Conservation (phyloP, 2,888 invertebrate species). For the Eupithecia insigniata region DNA sequence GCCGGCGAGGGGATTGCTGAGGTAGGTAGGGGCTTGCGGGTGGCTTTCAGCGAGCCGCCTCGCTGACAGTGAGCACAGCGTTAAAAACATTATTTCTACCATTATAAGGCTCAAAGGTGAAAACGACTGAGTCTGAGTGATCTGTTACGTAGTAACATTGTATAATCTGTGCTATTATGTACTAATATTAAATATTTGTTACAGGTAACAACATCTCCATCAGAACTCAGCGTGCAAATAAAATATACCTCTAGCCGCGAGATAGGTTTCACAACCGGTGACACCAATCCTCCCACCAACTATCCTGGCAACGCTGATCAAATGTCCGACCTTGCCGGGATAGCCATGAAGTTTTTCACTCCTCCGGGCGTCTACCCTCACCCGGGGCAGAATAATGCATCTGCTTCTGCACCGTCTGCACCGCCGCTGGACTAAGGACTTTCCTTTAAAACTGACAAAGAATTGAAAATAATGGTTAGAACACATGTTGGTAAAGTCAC, state of each 20-base stretch:
- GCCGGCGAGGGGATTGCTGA: too few relatives aligned
- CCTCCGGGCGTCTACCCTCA: constrained; percentile 4
- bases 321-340: not conserved
- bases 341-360: constrained; percentile 1
- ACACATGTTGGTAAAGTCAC: not conserved
- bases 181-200: not conserved
- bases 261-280: not conserved
- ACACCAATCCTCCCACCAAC: not conserved
- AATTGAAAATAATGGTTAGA: not conserved
- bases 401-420: not conserved
- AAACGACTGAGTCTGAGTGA: too few relatives aligned
- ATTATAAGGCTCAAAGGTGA: too few relatives aligned
- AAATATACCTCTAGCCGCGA: not conserved
- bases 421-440: not conserved
- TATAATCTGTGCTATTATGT: too few relatives aligned
- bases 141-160: too few relatives aligned
- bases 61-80: too few relatives aligned
- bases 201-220: not conserved
- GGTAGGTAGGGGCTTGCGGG: too few relatives aligned
- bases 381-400: not conserved
- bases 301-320: not conserved
- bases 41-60: too few relatives aligned
- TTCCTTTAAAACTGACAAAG: not conserved
- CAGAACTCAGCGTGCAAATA: not conserved
- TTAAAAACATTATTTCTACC: too few relatives aligned